Conservation (phyloP, 2,888 invertebrate species). For the Heliconius ethilla region DNA sequence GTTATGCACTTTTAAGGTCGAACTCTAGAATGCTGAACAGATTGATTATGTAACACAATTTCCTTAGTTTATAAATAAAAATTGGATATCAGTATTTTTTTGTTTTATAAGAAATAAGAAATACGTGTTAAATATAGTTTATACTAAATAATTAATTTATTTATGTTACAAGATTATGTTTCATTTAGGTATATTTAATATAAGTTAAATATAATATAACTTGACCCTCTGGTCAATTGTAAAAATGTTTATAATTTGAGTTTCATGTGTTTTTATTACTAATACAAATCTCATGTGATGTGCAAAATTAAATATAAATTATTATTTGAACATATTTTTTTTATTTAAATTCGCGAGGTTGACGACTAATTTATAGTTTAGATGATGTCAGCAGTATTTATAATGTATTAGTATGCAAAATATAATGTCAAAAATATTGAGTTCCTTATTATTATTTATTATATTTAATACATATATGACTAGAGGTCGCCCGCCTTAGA, state of each 20-base stretch:
- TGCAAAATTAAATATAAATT: conserved; percentile 13
- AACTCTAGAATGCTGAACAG: conserved; percentile 7
- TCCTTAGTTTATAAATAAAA: neutral
- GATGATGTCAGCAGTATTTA: conserved; percentile 8
- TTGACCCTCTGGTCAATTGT: conserved; percentile 11
- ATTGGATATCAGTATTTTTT: conserved; percentile 7
- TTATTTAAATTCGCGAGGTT: neutral
- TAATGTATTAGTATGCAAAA: conserved; percentile 4
- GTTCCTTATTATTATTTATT: conserved; percentile 1
- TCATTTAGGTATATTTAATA: neutral
- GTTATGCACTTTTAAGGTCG: neutral
- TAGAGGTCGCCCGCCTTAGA: no score
- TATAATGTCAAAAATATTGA: conserved; percentile 1
- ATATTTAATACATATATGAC: neutral
- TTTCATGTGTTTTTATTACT: conserved; percentile 5
- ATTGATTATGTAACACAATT: conserved; percentile 2
- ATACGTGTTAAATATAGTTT: neutral
- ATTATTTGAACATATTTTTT: neutral
- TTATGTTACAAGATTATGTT: neutral
- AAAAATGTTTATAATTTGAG: conserved; percentile 6
- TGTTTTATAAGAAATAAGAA: neutral
- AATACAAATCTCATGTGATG: conserved; percentile 20
- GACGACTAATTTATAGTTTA: neutral
- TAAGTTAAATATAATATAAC: neutral
- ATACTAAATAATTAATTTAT: neutral